These are phyloP conservation scores for Sesia apiformis DNA, from an alignment of 2,888 invertebrate species.

Conservation along the genomic window DNA sequence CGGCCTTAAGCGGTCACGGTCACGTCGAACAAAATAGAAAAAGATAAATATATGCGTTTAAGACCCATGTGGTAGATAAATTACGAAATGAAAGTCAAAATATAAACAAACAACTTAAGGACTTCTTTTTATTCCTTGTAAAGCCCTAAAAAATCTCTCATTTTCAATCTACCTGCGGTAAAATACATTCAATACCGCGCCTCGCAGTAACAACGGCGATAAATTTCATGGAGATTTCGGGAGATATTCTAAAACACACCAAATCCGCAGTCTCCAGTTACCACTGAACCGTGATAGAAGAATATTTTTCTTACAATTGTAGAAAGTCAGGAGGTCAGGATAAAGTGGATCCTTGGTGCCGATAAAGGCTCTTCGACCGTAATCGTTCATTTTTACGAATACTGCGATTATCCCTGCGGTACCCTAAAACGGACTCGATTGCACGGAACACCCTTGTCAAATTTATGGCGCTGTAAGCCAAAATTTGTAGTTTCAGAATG, in stretches of 20 bases:
- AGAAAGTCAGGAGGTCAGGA: constrained; percentile 9
- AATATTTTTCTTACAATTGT: not conserved
- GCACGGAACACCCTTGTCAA: constrained; percentile 1
- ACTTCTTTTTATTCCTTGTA: too few relatives aligned
- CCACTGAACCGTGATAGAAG: not conserved
- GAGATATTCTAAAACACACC: constrained; percentile 3
- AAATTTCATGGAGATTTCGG: constrained; percentile 11
- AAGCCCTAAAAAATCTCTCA: not conserved
- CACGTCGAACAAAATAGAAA: too few relatives aligned
- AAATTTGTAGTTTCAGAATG: not conserved
- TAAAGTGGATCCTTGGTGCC: constrained; percentile 16
- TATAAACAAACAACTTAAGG: too few relatives aligned
- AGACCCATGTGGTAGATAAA: too few relatives aligned
- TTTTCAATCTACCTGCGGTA: constrained; percentile 4
- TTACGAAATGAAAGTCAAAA: too few relatives aligned
- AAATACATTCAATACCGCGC: constrained; percentile 8
- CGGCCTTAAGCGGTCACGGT: too few relatives aligned
- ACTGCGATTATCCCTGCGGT: constrained; percentile 15
- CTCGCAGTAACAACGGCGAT: constrained; percentile 14
- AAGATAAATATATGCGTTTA: too few relatives aligned
- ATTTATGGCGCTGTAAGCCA: not conserved
- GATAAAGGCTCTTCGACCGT: constrained; percentile 15
- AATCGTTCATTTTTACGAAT: constrained; percentile 31
- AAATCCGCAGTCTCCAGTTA: not conserved
- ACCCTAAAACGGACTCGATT: constrained; percentile 9